Evolutionary conservation across 1,140 invertebrate genomes (phyloP).

Genomic region (Penaeus vannamei): DNA sequence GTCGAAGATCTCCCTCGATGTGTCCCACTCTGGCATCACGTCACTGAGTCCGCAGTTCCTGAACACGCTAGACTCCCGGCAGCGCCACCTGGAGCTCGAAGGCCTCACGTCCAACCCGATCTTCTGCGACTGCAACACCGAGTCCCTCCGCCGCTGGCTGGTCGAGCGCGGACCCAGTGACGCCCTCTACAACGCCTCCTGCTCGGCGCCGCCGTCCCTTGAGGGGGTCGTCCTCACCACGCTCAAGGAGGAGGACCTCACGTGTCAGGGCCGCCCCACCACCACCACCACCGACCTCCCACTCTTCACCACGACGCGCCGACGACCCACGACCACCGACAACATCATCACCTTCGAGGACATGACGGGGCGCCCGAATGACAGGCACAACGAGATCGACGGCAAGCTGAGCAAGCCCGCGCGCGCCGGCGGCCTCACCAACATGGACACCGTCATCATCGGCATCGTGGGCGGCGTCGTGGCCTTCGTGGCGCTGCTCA

Average conservation of each 20-base stretch:
- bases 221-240: conserved; percentile 79
- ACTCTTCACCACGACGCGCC: conserved; percentile 79
- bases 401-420: not conserved
- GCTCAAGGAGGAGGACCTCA: conserved; percentile 84
- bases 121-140: conserved; percentile 86
- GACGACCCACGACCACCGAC: conserved; percentile 49
- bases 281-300: conserved; percentile 78
- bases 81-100: conserved; percentile 80
- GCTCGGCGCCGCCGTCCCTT: conserved; percentile 80
- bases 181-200: conserved; percentile 71
- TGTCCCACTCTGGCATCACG: conserved; percentile 83
- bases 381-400: conserved; percentile 34
- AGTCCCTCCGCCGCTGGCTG: conserved; percentile 84
- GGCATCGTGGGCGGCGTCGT: conserved; percentile 93
- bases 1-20: conserved; percentile 83
- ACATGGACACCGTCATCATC: conserved; percentile 92
- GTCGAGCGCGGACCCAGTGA: conserved; percentile 71
- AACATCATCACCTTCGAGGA: conserved; percentile 62
- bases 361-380: conserved; percentile 51
- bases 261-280: conserved; percentile 77
- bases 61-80: conserved; percentile 83
- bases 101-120: conserved; percentile 85
- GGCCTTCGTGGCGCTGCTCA: conserved; percentile 88
- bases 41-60: conserved; percentile 84
- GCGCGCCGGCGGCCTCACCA: conserved; percentile 75